These are phyloP conservation scores for Poeciliopsis infans DNA, from an alignment of 2,797 vertebrate genomes.

Conservation along the genomic window DNA sequence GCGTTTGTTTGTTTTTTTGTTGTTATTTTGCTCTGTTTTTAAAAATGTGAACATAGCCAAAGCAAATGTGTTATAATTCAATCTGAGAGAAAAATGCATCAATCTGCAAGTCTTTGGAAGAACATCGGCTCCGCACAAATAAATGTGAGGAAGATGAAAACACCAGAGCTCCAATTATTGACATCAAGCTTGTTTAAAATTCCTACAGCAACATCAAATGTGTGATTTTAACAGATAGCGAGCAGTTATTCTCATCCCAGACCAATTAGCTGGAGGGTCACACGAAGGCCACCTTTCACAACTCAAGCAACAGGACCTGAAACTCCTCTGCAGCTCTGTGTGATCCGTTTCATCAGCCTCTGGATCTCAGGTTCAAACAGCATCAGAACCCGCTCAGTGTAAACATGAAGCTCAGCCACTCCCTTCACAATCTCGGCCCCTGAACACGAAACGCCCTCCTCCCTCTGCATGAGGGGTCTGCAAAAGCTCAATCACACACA, in stretches of 20 bases:
- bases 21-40: not conserved
- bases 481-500: not conserved
- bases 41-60: not conserved
- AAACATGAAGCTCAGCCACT: conserved; percentile 58
- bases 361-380: conserved; percentile 65
- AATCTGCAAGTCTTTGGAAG: conserved; percentile 25
- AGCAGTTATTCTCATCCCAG: conserved; percentile 53
- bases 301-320: conserved; percentile 46
- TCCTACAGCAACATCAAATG: conserved; percentile 61
- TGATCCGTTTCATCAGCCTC: conserved; percentile 51
- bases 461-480: not conserved
- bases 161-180: conserved; percentile 40
- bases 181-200: conserved; percentile 36
- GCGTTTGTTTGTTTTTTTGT: not conserved
- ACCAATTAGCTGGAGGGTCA: conserved; percentile 64
- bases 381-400: conserved; percentile 55
- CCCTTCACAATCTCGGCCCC: conserved; percentile 37
- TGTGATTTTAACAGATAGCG: conserved; percentile 43
- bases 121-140: conserved; percentile 17
- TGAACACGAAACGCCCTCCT: conserved; percentile 39
- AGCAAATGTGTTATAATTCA: conserved; percentile 3
- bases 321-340: conserved; percentile 25
- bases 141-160: conserved; percentile 48
- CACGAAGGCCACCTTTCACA: conserved; percentile 48
- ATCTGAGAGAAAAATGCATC: not conserved